Conservation (phyloP, 1,140 invertebrate genomes). For the Diploscapter pachys region DNA sequence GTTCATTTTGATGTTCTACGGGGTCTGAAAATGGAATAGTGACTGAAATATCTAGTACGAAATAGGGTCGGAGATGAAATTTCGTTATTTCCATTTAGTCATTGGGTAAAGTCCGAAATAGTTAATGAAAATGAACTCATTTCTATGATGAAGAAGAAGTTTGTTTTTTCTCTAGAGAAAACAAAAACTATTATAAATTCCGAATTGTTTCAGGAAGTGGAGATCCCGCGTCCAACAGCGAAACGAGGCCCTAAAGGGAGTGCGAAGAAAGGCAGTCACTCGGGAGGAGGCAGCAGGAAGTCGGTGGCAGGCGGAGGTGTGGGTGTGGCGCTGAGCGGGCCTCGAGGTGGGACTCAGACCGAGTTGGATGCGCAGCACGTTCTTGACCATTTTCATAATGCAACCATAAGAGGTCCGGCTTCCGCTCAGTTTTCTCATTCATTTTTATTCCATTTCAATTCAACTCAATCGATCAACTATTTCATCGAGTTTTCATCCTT, state of each 20-base stretch:
- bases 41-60: too few species aligned
- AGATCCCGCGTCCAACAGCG: constrained; percentile 43
- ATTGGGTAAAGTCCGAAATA: background rate
- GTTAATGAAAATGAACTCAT: constrained; percentile 2
- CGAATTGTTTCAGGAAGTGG: constrained; percentile 46
- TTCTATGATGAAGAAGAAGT: background rate
- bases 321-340: constrained; percentile 1
- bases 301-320: constrained; percentile 5
- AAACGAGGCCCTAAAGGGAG: constrained; percentile 36
- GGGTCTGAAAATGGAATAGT: too few species aligned
- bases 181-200: too few species aligned
- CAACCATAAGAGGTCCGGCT: constrained; percentile 52
- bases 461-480: constrained; percentile 4
- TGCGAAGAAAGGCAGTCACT: constrained; percentile 35
- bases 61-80: too few species aligned
- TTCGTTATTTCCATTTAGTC: too few species aligned
- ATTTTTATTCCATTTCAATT: constrained; percentile 5
- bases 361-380: constrained; percentile 46
- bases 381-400: constrained; percentile 57
- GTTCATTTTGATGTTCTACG: constrained; percentile 2
- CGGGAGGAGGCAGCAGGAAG: constrained; percentile 17
- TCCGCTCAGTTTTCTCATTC: background rate
- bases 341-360: constrained; percentile 16
- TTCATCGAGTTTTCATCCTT: too few species aligned
- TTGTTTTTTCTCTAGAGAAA: background rate